Evolutionary conservation across 92 coral and sea anemone genomes (phyloP).

Genomic region (Meandrina meandrites): DNA sequence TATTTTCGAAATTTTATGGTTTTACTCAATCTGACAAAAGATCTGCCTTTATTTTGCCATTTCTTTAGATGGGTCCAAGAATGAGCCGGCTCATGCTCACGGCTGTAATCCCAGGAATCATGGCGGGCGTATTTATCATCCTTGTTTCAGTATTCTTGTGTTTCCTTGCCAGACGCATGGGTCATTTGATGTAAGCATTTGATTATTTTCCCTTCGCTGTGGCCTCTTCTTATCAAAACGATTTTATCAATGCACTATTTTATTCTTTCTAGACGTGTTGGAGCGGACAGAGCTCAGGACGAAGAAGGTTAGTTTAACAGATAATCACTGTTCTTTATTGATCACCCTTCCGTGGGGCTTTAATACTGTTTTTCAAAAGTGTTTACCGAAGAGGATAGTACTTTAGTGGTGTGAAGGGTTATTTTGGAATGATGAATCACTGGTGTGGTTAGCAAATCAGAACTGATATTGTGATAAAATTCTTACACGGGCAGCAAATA

Average conservation of each 20-base stretch:
- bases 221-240: neutral
- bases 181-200: conserved; percentile 22
- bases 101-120: conserved; percentile 34
- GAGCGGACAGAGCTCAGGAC: conserved; percentile 2
- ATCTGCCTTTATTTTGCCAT: neutral
- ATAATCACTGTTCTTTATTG: neutral
- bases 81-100: neutral
- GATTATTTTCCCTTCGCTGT: neutral
- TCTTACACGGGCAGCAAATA: no score
- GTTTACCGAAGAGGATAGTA: no score
- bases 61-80: neutral
- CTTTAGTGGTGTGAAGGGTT: no score
- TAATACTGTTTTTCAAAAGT: no score
- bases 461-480: no score
- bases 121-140: conserved; percentile 24
- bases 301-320: conserved; percentile 12
- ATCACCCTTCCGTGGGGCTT: no score
- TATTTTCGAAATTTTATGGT: no score
- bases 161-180: conserved; percentile 27
- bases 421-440: no score
- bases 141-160: conserved; percentile 7
- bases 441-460: no score
- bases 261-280: conserved; percentile 29
- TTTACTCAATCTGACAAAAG: neutral
- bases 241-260: neutral